These are phyloP conservation scores for Desmophyllum pertusum DNA, from an alignment of 92 coral and sea anemone species.

Conservation along the genomic window DNA sequence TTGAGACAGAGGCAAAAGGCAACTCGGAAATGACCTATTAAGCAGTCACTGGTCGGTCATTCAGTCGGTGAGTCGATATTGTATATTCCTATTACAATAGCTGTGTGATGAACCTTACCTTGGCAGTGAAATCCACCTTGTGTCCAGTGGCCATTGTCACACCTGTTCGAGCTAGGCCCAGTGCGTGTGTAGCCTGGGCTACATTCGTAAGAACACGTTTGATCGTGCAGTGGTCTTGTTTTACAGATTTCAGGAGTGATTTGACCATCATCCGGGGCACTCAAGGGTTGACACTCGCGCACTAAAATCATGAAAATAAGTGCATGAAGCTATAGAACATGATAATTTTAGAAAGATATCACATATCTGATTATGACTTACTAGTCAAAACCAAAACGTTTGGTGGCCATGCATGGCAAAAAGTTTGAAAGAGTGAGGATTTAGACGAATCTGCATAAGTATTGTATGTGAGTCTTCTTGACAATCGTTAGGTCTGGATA, in stretches of 20 bases:
- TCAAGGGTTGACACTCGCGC: not conserved
- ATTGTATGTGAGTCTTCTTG: too few relatives aligned
- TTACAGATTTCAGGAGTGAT: conserved; percentile 10
- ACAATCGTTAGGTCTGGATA: too few relatives aligned
- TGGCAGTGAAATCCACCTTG: conserved; percentile 13
- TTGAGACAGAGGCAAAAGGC: too few relatives aligned
- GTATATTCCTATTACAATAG: not conserved
- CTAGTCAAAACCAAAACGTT: too few relatives aligned
- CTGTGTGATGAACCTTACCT: conserved; percentile 32
- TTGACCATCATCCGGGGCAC: conserved; percentile 13
- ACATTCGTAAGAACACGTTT: conserved; percentile 28
- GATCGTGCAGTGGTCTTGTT: conserved; percentile 33
- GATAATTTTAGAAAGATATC: too few relatives aligned
- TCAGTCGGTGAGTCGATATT: not conserved
- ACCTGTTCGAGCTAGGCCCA: conserved; percentile 26
- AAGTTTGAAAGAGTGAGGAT: too few relatives aligned
- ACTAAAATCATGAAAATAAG: conserved; percentile 4
- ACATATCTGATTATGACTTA: too few relatives aligned
- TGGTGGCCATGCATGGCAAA: too few relatives aligned
- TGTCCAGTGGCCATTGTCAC: conserved; percentile 52
- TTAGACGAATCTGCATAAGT: too few relatives aligned
- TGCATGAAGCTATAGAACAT: too few relatives aligned
- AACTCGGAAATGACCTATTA: too few relatives aligned
- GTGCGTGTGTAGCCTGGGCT: conserved; percentile 31
- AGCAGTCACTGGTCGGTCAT: too few relatives aligned